A percentile compares a stretch with the other conserved stretches of the same genome.
Conservation (phyloP, 2,113 vertebrate genomes). For the Oreamnos americanus region DNA sequence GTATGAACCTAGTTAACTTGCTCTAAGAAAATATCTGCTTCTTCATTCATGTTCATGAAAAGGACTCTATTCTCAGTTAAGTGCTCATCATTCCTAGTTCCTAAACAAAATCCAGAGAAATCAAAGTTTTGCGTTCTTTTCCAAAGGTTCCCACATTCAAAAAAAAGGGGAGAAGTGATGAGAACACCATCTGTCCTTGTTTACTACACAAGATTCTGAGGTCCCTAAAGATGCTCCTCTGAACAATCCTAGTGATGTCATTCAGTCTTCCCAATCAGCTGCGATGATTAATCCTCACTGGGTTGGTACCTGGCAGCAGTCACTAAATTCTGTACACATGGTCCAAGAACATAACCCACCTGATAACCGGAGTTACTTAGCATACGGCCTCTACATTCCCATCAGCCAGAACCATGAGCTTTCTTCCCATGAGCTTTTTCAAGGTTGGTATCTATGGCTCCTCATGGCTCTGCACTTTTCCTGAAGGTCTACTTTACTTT, state of each 20-base stretch:
- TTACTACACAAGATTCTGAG: not conserved
- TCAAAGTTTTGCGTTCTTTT: not conserved
- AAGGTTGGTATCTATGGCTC: not conserved
- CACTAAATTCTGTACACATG: not conserved
- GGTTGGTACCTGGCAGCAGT: not conserved
- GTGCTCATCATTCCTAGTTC: not conserved
- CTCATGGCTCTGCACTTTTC: not conserved
- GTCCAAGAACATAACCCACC: not conserved
- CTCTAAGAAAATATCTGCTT: not conserved
- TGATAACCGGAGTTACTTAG: not conserved
- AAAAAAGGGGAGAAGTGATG: conserved; percentile 2
- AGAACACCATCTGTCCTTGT: not conserved
- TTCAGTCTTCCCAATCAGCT: not conserved
- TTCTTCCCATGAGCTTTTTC: not conserved
- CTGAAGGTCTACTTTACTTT: not conserved
- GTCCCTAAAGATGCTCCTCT: not conserved
- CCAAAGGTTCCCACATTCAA: not conserved
- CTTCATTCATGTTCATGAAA: not conserved
- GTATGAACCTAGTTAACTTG: not conserved
- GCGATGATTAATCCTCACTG: not conserved
- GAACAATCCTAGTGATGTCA: not conserved
- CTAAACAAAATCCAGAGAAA: not conserved
- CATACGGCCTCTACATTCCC: fast-evolving
- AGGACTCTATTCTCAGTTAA: not conserved
- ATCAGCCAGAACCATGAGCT: not conserved